Percentiles rank a stretch among this genome's conserved stretches.
phyloP scores from a whole-genome alignment of 1,140 invertebrate genomes.

The Zaprionus davidi region DNA sequence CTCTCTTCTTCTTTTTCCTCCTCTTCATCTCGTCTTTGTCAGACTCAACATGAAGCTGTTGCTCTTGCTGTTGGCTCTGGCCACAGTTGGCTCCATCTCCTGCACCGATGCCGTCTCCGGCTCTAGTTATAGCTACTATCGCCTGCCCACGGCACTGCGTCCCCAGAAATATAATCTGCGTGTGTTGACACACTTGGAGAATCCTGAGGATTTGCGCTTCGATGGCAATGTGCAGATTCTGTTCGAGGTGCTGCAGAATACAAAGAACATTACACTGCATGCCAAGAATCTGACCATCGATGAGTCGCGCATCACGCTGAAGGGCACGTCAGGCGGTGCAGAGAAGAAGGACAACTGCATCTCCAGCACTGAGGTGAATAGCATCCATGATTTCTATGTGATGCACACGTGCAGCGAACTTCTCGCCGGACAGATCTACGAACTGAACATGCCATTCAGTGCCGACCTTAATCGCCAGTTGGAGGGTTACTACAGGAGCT shows the following conservation, averaged over 20 bases:
- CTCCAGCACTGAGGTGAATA: conserved; percentile 84
- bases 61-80: conserved; percentile 45
- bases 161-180: conserved; percentile 89
- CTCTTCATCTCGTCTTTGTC: conserved; percentile 4
- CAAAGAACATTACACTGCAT: conserved; percentile 89
- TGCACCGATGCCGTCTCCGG: conserved; percentile 1
- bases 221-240: conserved; percentile 86
- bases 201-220: conserved; percentile 86
- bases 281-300: conserved; percentile 86
- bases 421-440: conserved; percentile 86
- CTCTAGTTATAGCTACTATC: conserved; percentile 83
- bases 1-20: background rate
- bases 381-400: conserved; percentile 88
- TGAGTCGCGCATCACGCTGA: conserved; percentile 83
- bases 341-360: conserved; percentile 53
- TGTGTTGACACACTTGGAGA: conserved; percentile 86
- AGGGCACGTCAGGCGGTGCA: conserved; percentile 69
- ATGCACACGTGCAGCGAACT: conserved; percentile 86
- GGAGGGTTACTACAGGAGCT: conserved; percentile 92
- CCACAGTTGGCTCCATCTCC: conserved; percentile 9
- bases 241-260: conserved; percentile 85
- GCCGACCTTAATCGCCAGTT: conserved; percentile 88
- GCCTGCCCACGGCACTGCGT: conserved; percentile 87
- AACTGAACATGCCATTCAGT: conserved; percentile 88
- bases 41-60: conserved; percentile 64